These are phyloP conservation scores for Clitarchus hookeri DNA, from an alignment of 2,888 invertebrate species.

Conservation along the genomic window DNA sequence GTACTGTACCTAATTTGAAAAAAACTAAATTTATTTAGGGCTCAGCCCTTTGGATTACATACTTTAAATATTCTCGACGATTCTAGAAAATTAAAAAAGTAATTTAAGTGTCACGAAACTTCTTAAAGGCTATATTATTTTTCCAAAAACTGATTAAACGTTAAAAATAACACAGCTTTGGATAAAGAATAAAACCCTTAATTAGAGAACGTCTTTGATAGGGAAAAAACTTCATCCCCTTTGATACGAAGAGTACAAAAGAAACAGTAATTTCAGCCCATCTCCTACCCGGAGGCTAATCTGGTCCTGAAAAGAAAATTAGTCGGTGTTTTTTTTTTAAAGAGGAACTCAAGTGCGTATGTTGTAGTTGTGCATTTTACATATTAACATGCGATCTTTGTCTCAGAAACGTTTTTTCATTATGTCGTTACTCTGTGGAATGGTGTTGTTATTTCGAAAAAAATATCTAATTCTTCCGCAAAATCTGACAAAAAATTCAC, in stretches of 20 bases:
- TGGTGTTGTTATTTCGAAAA: neutral
- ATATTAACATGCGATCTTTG: neutral
- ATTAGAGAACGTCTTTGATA: neutral
- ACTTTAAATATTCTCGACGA: no score
- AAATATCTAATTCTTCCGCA: no score
- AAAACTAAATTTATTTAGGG: no score
- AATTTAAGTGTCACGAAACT: neutral
- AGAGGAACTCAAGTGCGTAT: neutral
- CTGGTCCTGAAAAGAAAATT: neutral
- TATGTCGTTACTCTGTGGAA: neutral
- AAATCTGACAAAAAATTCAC: no score
- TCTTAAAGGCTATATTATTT: neutral
- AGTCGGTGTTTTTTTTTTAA: neutral
- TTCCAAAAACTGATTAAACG: neutral
- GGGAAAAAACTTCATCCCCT: neutral
- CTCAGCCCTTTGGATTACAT: no score
- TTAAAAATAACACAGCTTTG: neutral
- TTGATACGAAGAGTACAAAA: neutral
- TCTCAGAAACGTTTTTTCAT: neutral
- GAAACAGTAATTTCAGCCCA: neutral
- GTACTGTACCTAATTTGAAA: no score
- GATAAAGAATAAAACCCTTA: neutral
- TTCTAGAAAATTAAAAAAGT: neutral
- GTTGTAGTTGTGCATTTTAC: no score
- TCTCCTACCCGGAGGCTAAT: neutral